These are phyloP conservation scores for Antechinus flavipes DNA, from an alignment of 2,113 vertebrate genomes.

Conservation along the genomic window DNA sequence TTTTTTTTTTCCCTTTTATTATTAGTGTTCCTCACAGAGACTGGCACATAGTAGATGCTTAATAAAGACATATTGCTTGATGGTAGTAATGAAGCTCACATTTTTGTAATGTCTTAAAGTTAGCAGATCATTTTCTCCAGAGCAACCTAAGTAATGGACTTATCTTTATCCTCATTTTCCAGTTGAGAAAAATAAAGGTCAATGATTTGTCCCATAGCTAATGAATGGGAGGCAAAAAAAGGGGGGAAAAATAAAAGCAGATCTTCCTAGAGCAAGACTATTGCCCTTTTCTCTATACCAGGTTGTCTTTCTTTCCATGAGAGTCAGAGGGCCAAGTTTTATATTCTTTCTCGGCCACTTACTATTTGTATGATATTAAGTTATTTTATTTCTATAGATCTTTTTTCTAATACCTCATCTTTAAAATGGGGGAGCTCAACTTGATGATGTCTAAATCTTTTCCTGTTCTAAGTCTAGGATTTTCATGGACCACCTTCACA, in stretches of 20 bases:
- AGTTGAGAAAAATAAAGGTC: neutral
- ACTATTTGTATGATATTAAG: neutral
- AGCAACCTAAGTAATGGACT: neutral
- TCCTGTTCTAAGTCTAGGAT: too few relatives aligned
- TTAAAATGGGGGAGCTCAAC: too few relatives aligned
- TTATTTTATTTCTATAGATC: neutral
- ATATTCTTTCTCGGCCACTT: neutral
- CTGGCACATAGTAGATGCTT: neutral
- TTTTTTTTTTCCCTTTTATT: neutral
- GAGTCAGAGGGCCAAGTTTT: neutral
- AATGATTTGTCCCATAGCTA: neutral
- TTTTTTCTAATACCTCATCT: too few relatives aligned
- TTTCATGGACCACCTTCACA: too few relatives aligned
- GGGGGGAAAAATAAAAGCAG: too few relatives aligned
- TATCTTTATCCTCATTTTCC: neutral
- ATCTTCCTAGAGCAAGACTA: too few relatives aligned
- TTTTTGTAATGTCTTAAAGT: neutral
- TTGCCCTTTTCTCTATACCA: neutral
- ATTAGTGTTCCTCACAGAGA: neutral
- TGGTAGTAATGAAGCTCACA: neutral
- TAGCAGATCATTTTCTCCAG: neutral
- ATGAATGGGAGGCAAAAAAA: neutral
- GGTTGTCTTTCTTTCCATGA: neutral
- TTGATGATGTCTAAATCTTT: too few relatives aligned
- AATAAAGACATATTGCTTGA: neutral